Evolutionary conservation across 2,888 invertebrate species (phyloP).

Genomic region (Notodonta dromedarius): DNA sequence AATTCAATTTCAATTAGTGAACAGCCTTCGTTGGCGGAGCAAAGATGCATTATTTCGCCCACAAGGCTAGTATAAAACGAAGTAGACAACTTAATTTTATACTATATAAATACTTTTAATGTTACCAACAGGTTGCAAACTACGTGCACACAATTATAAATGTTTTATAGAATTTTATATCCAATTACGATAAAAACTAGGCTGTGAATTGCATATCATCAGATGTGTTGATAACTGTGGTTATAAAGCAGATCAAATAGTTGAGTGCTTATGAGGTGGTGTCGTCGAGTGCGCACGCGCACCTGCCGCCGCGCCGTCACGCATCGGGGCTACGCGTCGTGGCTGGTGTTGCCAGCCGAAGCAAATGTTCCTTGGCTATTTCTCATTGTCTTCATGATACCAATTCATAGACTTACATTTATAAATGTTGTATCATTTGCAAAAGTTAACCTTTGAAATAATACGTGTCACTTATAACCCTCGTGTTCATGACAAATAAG

Average conservation of each 20-base stretch:
- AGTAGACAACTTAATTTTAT: neutral
- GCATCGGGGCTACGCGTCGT: constrained; percentile 16
- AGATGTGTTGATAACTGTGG: constrained; percentile 18
- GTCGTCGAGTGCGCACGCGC: constrained; percentile 28
- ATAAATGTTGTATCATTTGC: too few species aligned
- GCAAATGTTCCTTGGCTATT: neutral
- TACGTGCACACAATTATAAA: too few species aligned
- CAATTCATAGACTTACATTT: too few species aligned
- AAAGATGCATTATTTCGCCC: too few species aligned
- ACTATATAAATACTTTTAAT: neutral
- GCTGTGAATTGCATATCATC: constrained; percentile 11
- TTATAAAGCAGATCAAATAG: constrained; percentile 16
- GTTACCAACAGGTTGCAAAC: neutral
- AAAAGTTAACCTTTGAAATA: too few species aligned
- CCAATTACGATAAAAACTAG: neutral
- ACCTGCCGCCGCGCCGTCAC: constrained; percentile 37
- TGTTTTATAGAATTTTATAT: neutral
- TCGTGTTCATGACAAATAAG: too few species aligned
- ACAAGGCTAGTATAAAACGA: neutral
- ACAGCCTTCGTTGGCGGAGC: too few species aligned
- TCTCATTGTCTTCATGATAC: too few species aligned
- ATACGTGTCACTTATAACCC: too few species aligned
- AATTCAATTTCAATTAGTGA: too few species aligned
- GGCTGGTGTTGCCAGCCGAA: neutral
- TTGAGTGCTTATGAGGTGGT: constrained; percentile 5